phyloP scores from a whole-genome alignment of 2,113 vertebrate species.

The Lota lota region DNA sequence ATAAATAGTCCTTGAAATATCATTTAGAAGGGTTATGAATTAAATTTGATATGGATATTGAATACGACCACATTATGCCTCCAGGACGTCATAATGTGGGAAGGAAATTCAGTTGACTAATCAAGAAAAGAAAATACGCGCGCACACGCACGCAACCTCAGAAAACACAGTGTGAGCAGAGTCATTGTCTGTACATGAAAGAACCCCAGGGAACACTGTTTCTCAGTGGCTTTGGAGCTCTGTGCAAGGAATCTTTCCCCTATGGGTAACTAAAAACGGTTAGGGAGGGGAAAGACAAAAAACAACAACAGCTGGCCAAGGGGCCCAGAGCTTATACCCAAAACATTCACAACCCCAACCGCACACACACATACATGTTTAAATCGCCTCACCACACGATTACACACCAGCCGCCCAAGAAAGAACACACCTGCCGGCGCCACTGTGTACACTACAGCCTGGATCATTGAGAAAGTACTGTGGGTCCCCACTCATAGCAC shows the following conservation, averaged over 20 bases:
- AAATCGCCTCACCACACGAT: not conserved
- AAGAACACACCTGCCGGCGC: not conserved
- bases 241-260: not conserved
- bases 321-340: not conserved
- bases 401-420: slow-evolving; percentile 5
- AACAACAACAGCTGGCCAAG: not conserved
- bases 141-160: slow-evolving; percentile 12
- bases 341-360: slow-evolving; percentile 13
- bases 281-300: not conserved
- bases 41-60: too few relatives aligned
- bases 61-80: too few relatives aligned
- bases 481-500: not conserved
- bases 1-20: too few relatives aligned
- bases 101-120: too few relatives aligned
- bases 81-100: too few relatives aligned
- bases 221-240: not conserved
- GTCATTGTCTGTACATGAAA: slow-evolving; percentile 15
- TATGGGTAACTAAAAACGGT: not conserved
- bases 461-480: not conserved
- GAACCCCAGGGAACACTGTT: not conserved
- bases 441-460: not conserved
- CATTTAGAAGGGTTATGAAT: too few relatives aligned
- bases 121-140: not conserved
- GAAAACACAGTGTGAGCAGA: slow-evolving; percentile 4
- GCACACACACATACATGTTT: not conserved